These are phyloP conservation scores for Xiphophorus couchianus DNA, from an alignment of 2,113 vertebrate species.

Conservation along the genomic window DNA sequence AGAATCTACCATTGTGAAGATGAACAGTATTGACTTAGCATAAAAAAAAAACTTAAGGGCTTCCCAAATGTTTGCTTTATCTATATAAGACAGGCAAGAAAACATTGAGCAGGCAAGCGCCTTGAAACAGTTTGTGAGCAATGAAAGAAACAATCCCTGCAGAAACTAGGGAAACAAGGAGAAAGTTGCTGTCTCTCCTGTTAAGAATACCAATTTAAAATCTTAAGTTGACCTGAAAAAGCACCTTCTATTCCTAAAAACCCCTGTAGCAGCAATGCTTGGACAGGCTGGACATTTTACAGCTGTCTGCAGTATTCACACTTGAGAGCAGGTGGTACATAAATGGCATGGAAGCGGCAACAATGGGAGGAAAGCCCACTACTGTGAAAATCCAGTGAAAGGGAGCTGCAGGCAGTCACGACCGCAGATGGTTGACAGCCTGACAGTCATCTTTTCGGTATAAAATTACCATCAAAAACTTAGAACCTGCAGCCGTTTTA, in stretches of 20 bases:
- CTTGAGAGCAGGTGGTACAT: constrained; percentile 32
- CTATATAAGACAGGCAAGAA: constrained; percentile 34
- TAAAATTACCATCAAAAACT: constrained; percentile 38
- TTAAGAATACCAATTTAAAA: constrained; percentile 45
- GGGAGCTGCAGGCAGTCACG: constrained; percentile 35
- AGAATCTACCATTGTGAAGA: constrained; percentile 14
- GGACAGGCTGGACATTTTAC: constrained; percentile 33
- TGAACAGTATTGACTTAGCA: background rate
- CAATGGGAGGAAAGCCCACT: constrained; percentile 17
- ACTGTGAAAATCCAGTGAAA: constrained; percentile 28
- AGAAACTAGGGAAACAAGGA: constrained; percentile 14
- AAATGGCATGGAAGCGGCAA: constrained; percentile 23
- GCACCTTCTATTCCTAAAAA: constrained; percentile 30
- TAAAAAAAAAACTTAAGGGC: constrained; percentile 15
- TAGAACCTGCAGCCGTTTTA: constrained; percentile 27
- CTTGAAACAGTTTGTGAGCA: constrained; percentile 30
- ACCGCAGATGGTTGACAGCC: constrained; percentile 34
- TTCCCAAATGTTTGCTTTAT: constrained; percentile 35
- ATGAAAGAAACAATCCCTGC: constrained; percentile 40
- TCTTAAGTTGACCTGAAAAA: constrained; percentile 47
- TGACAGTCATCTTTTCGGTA: background rate
- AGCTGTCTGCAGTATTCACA: constrained; percentile 37
- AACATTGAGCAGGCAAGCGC: constrained; percentile 38
- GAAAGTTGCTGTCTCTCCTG: constrained; percentile 22
- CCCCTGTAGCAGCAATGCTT: constrained; percentile 17